Percentiles rank a stretch among this genome's conserved stretches.
phyloP scores from a whole-genome alignment of 1,140 invertebrate species.

The Temnothorax curvispinosus region DNA sequence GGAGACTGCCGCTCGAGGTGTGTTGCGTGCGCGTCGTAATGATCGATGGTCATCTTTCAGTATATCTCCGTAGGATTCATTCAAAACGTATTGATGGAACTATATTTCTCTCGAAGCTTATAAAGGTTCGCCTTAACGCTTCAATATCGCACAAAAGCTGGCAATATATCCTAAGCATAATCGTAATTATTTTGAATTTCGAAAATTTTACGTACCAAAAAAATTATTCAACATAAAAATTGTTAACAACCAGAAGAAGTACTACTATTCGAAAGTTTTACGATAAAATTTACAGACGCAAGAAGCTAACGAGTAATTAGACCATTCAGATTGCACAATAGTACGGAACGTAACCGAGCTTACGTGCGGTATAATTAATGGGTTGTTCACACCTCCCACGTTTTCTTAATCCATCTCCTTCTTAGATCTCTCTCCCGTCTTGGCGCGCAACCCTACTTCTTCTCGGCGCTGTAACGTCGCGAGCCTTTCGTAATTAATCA shows the following conservation, averaged over 20 bases:
- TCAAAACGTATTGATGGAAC: background rate
- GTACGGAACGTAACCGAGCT: background rate
- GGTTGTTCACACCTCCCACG: conserved; percentile 76
- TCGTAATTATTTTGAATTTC: background rate
- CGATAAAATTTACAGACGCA: background rate
- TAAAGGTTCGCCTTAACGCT: background rate
- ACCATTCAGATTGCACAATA: background rate
- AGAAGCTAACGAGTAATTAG: background rate
- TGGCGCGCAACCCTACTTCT: conserved; percentile 15
- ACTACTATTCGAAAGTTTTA: background rate
- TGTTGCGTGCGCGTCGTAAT: conserved; percentile 10
- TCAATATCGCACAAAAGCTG: background rate
- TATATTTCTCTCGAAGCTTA: background rate
- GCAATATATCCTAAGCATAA: background rate
- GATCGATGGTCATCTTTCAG: conserved; percentile 37
- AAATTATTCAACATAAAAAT: background rate
- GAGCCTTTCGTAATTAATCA: conserved; percentile 74
- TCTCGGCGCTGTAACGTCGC: conserved; percentile 6
- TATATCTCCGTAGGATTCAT: conserved; percentile 10
- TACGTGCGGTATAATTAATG: conserved; percentile 73
- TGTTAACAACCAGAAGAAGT: background rate
- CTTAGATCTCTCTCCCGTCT: conserved; percentile 2
- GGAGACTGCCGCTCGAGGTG: conserved; percentile 17
- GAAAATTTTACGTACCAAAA: background rate
- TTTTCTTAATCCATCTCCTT: conserved; percentile 59